Evolutionary conservation across 1,140 invertebrate species (phyloP).

Genomic region (Sminthurinus signatus): DNA sequence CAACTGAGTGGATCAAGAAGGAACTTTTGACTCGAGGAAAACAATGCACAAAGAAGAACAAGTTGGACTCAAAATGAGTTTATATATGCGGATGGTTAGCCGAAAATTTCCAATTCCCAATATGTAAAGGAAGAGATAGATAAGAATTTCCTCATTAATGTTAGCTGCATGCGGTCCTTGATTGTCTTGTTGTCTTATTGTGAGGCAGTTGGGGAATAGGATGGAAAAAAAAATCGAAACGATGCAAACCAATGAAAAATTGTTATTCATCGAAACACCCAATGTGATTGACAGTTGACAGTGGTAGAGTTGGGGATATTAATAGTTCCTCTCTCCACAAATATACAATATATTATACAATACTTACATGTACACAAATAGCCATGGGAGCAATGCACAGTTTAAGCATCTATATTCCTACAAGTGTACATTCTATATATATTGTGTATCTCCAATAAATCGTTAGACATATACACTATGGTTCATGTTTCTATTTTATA

Average conservation of each 20-base stretch:
- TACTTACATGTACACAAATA: conserved; percentile 4
- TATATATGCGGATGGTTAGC: not conserved
- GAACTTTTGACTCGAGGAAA: conserved; percentile 13
- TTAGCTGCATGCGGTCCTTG: conserved; percentile 39
- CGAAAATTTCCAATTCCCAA: conserved; percentile 19
- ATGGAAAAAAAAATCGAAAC: conserved; percentile 16
- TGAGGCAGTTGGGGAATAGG: conserved; percentile 13
- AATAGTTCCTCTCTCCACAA: conserved; percentile 25
- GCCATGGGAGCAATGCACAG: not conserved
- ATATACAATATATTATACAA: no score
- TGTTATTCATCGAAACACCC: conserved; percentile 41
- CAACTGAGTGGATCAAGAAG: not conserved
- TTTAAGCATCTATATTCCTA: no score
- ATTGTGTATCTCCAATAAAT: no score
- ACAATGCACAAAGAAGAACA: conserved; percentile 15
- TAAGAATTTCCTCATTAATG: conserved; percentile 43
- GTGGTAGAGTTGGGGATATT: conserved; percentile 38
- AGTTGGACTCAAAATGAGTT: conserved; percentile 10
- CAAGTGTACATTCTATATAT: no score
- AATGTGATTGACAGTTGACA: conserved; percentile 38
- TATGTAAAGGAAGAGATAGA: conserved; percentile 26
- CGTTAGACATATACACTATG: no score
- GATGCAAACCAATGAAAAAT: conserved; percentile 37
- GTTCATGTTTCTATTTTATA: no score
- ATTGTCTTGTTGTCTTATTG: conserved; percentile 33